Conservation (phyloP, 2,888 invertebrate genomes). For the Polylopha cassiicola region DNA sequence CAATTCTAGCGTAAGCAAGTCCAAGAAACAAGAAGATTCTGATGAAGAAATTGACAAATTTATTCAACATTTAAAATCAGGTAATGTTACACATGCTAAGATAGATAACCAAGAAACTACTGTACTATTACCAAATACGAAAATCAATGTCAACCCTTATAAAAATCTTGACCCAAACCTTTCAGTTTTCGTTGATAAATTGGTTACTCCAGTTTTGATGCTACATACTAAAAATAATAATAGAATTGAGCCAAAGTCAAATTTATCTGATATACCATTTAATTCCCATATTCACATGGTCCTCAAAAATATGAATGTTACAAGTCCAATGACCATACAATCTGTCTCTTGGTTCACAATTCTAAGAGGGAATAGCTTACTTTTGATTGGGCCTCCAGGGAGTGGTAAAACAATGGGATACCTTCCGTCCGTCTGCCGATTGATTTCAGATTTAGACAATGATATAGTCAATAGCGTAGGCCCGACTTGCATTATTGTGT, state of each 20-base stretch:
- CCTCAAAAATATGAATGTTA: slow-evolving; percentile 50
- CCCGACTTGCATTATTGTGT: slow-evolving; percentile 81
- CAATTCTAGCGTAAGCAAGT: slow-evolving; percentile 26
- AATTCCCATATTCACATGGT: slow-evolving; percentile 44
- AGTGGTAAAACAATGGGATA: slow-evolving; percentile 86
- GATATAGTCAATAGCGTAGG: slow-evolving; percentile 62
- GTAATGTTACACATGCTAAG: neutral
- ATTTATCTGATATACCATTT: slow-evolving; percentile 52
- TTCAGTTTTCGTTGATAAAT: slow-evolving; percentile 63
- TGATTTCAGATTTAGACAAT: slow-evolving; percentile 64
- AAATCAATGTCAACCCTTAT: slow-evolving; percentile 55
- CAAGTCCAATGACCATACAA: slow-evolving; percentile 76
- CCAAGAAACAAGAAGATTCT: slow-evolving; percentile 29
- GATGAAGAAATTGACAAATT: slow-evolving; percentile 39
- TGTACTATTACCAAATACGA: slow-evolving; percentile 3
- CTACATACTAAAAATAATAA: slow-evolving; percentile 60
- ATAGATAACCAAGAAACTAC: slow-evolving; percentile 14
- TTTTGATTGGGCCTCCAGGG: slow-evolving; percentile 77
- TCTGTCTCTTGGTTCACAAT: slow-evolving; percentile 84
- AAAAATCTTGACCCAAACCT: slow-evolving; percentile 51
- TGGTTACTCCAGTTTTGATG: slow-evolving; percentile 57
- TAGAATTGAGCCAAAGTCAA: slow-evolving; percentile 44
- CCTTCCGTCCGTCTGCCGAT: slow-evolving; percentile 80
- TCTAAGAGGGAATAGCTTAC: slow-evolving; percentile 79
- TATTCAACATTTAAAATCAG: slow-evolving; percentile 30